phyloP scores from a whole-genome alignment of 2,888 invertebrate genomes.

The Lordiphosa fenestrarum region DNA sequence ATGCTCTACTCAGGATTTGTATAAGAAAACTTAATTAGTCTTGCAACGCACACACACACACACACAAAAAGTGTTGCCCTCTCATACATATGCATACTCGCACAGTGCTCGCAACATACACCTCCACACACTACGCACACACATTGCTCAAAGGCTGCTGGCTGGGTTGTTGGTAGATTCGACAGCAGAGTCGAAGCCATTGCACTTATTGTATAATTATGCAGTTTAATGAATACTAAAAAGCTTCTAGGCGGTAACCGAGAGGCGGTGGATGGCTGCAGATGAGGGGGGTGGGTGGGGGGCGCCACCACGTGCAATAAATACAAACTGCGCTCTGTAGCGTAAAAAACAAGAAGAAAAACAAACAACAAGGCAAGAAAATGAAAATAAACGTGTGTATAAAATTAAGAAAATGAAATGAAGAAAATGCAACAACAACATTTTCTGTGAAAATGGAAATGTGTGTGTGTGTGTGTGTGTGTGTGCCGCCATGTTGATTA shows the following conservation, averaged over 20 bases:
- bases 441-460: slow-evolving; percentile 12
- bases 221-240: slow-evolving; percentile 73
- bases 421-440: slow-evolving; percentile 35
- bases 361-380: slow-evolving; percentile 33
- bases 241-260: slow-evolving; percentile 38
- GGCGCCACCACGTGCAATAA: slow-evolving; percentile 41
- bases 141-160: slow-evolving; percentile 4
- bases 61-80: too few relatives aligned
- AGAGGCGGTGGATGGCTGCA: background rate
- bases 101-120: slow-evolving; percentile 6
- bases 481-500: slow-evolving; percentile 57
- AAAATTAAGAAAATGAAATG: slow-evolving; percentile 67
- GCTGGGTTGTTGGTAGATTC: background rate
- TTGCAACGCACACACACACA: too few relatives aligned
- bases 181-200: slow-evolving; percentile 42
- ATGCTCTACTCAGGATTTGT: too few relatives aligned
- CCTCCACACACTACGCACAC: too few relatives aligned
- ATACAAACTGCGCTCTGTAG: slow-evolving; percentile 35
- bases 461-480: slow-evolving; percentile 28
- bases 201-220: slow-evolving; percentile 72
- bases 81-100: too few relatives aligned
- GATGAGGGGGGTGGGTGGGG: background rate
- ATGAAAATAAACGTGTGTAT: slow-evolving; percentile 60
- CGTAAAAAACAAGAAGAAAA: slow-evolving; percentile 29
- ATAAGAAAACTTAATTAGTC: too few relatives aligned